Evolutionary conservation across 2,113 vertebrate genomes (phyloP).

Genomic region (Dascyllus trimaculatus): DNA sequence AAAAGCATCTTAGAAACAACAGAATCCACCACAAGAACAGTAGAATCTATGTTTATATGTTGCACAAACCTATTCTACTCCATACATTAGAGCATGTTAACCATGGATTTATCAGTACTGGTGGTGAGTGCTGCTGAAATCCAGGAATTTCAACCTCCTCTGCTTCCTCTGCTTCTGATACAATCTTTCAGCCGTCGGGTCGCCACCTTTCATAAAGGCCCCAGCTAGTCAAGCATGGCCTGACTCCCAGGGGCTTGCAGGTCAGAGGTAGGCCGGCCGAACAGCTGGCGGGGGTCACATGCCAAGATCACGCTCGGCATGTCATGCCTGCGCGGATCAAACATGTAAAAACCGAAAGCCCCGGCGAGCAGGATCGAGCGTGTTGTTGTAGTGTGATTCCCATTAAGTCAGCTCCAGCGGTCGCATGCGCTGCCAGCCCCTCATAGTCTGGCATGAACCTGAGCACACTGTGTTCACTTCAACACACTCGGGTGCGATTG

Average conservation of each 20-base stretch:
- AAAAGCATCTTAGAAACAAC: no score
- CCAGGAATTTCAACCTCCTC: conserved; percentile 25
- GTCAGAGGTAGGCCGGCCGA: conserved; percentile 31
- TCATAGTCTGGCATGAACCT: conserved; percentile 2
- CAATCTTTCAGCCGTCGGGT: neutral
- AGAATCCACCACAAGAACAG: no score
- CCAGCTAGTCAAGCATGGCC: conserved; percentile 36
- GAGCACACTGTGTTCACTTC: neutral
- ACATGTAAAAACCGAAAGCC: conserved; percentile 50
- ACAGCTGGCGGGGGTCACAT: conserved; percentile 61
- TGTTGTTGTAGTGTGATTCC: conserved; percentile 54
- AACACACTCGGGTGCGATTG: neutral
- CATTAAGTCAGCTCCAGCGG: conserved; percentile 41
- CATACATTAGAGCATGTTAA: no score
- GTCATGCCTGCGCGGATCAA: conserved; percentile 49
- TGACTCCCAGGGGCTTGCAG: conserved; percentile 25
- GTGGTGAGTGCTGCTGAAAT: neutral
- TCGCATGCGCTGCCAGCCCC: neutral
- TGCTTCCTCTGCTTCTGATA: conserved; percentile 9
- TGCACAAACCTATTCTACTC: no score
- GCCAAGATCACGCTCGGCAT: conserved; percentile 48
- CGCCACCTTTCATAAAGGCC: conserved; percentile 13
- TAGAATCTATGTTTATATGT: no score
- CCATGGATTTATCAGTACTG: no score
- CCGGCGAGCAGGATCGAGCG: conserved; percentile 18